phyloP scores from a whole-genome alignment of 2,888 invertebrate genomes.

The Plagodis pulveraria region DNA sequence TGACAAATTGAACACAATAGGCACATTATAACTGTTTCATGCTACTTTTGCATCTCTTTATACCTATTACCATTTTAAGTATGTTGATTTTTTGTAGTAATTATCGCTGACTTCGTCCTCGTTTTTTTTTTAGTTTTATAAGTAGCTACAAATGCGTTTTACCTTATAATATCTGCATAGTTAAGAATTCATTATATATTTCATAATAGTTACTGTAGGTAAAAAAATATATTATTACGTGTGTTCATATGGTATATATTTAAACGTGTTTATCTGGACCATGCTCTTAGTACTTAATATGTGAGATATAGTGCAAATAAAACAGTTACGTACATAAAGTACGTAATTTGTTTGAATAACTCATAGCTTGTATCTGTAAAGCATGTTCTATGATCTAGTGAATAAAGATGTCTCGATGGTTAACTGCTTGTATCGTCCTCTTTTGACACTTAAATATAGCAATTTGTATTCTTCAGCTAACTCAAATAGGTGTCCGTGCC shows the following conservation, averaged over 20 bases:
- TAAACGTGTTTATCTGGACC: constrained; percentile 28
- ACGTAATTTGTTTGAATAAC: constrained; percentile 11
- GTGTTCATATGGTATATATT: constrained; percentile 32
- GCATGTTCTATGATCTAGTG: constrained; percentile 14
- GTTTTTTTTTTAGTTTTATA: constrained; percentile 18
- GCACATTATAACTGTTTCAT: constrained; percentile 5
- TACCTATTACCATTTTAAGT: constrained; percentile 22
- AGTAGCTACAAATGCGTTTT: constrained; percentile 31
- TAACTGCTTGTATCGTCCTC: neutral
- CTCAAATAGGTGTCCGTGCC: too few relatives aligned
- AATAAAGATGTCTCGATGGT: neutral
- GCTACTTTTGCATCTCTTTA: constrained; percentile 15
- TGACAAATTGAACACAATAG: neutral
- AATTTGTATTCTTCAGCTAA: too few relatives aligned
- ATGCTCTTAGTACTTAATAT: constrained; percentile 31
- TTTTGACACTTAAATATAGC: neutral
- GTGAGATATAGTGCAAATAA: constrained; percentile 5
- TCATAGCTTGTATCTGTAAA: constrained; percentile 8
- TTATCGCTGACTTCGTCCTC: constrained; percentile 21
- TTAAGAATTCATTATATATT: constrained; percentile 20
- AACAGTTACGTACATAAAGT: constrained; percentile 15
- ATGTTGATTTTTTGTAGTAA: constrained; percentile 31
- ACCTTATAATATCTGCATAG: constrained; percentile 20
- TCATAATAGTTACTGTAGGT: constrained; percentile 28
- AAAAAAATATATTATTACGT: constrained; percentile 28